phyloP scores from a whole-genome alignment of 1,140 invertebrate species.

The Pentalonia nigronervosa region DNA sequence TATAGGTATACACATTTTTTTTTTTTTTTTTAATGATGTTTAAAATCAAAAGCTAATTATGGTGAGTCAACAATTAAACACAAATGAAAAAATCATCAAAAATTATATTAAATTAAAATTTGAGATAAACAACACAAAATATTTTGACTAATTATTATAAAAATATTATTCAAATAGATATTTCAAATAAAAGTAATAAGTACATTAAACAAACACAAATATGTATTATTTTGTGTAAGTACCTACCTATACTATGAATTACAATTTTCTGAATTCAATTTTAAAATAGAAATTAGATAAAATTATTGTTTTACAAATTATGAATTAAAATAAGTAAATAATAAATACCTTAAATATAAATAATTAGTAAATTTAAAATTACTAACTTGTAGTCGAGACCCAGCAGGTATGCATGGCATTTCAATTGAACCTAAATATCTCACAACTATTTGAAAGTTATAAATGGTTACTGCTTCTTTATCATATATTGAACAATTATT shows the following conservation, averaged over 20 bases:
- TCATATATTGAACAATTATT: slow-evolving; percentile 5
- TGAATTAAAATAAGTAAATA: not conserved
- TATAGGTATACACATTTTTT: not conserved
- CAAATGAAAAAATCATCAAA: too few species aligned
- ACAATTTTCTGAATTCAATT: not conserved
- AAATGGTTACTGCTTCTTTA: slow-evolving; percentile 61
- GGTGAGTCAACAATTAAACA: too few species aligned
- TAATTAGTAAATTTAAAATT: not conserved
- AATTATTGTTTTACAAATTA: not conserved
- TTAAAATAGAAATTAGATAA: not conserved
- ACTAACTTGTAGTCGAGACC: slow-evolving; percentile 73
- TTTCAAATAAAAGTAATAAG: too few species aligned
- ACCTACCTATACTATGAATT: not conserved
- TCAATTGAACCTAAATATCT: slow-evolving; percentile 95
- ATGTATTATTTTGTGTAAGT: too few species aligned
- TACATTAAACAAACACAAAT: too few species aligned
- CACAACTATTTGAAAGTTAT: slow-evolving; percentile 79
- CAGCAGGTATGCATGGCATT: slow-evolving; percentile 85
- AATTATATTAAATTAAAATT: not conserved
- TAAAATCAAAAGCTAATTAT: too few species aligned
- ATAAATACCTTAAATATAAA: not conserved
- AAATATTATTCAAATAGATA: too few species aligned
- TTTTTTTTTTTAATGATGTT: too few species aligned
- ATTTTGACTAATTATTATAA: not conserved
- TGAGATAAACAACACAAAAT: not conserved